Evolutionary conservation across 2,797 vertebrate genomes (phyloP), one percentile per base, ranked within the genome.

Genomic region (Periophthalmus magnuspinnatus): DNA sequence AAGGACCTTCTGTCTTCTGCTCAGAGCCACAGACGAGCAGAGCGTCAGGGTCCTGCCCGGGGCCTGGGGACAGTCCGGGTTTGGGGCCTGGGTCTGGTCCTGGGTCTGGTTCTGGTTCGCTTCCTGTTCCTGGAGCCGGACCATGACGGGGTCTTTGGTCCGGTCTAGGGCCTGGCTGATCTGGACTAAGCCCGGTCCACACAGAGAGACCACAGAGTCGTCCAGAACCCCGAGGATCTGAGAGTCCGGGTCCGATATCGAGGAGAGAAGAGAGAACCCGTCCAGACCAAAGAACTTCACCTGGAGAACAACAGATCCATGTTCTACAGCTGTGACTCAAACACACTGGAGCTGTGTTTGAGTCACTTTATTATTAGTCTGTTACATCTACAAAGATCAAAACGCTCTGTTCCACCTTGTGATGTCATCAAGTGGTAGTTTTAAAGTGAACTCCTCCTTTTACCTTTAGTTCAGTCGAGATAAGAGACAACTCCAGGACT

Each of bases 281-380:
- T 94, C 93, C 78, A 91, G 75, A 41, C 78, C 75, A 94, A 88
- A 94, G 19, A 89, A 88, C 21, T 57, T 94, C 66, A 95, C 84
- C 95, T 97, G 76, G 13, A 71, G 22, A 0, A 10, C 69, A n/a
- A n/a, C n/a, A n/a, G n/a, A n/a, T n/a, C n/a, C 28, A 28, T 28
- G 28, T 28, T 28, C 28, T 28, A 28, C 28, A 1, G 1, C 28
- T n/a, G n/a, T n/a, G n/a, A 3, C 28, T 28, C 28, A 28, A 28
- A 28, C 28, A 28, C 1, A 28, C 28, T 28, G 28, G 28, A 28
- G 28, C 3, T 28, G 3, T 28, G 28, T 28, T 28, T 28, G 28
- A 1, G 1, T 28, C 1, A n/a, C n/a, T n/a, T n/a, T n/a, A n/a
- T n/a, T n/a, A n/a, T n/a, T n/a, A n/a, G n/a, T n/a, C n/a, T n/a